Evolutionary conservation across 1,140 invertebrate genomes (phyloP), one percentile per base, ranked within the genome.

Genomic region (Macrotrachela quadricornifera): DNA sequence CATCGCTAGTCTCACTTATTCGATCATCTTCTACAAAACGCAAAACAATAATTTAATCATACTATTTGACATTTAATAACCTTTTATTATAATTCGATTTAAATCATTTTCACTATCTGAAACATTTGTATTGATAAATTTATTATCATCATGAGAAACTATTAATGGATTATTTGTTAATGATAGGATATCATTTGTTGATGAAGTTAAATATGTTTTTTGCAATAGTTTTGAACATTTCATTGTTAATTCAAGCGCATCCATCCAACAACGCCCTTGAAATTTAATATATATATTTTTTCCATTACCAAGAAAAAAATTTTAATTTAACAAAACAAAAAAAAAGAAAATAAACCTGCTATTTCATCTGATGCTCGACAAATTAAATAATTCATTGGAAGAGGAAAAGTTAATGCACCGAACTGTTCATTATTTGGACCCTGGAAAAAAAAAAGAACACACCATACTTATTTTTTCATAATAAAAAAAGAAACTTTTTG

Each of bases 311-410:
- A 30, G 8, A 8, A 30, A 8, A 30, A 30, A 8, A n/a, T n/a
- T n/a, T n/a, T n/a, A n/a, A n/a, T n/a, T n/a, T n/a, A n/a, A n/a
- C n/a, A n/a, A n/a, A 30, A 30, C 2, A 30, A 30, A 30, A 30
- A 30, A 30, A 2, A 8, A 30, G 3, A 30, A 18, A 55, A 56
- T 30, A 54, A 58, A 62, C 65, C 65, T 50, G 62, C 62, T 14
- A 82, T 80, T 66, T 86, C 84, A 15, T 84, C 87, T n/a, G 85
- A 80, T 38, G 86, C 85, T 54, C 87, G 75, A 71, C 90, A 94
- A 59, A 94, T 94, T 45, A 88, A 71, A 66, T 90, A 85, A 13
- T 85, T 81, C 14, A 82, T 85, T 54, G 86, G 86, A 51, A 94
- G 66, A 17, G 60, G 59, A 37, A 10, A 55, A 18, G 17, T 49